Evolutionary conservation across 2,888 invertebrate genomes (phyloP), one percentile per base, ranked within the genome.

Genomic region (Dorcus parallelipipedus): DNA sequence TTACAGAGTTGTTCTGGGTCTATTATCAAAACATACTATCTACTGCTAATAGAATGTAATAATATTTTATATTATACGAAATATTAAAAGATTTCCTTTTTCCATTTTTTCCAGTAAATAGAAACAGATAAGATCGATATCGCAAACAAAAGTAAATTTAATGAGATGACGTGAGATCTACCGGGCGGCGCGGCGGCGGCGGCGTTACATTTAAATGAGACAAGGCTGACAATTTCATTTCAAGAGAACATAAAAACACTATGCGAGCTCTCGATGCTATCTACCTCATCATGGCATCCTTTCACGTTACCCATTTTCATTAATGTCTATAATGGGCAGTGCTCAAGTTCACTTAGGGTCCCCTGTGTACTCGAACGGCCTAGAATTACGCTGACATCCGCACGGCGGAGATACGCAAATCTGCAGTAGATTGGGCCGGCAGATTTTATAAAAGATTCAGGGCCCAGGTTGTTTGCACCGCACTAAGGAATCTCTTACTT

Each of bases 181-280:
- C 71, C 69, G 71, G 61, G 67, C 69, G 23, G 38, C 10, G n/a
- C 10, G n/a, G 9, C 40, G 38, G 9, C 40, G 38, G 26, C 26
- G 26, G 26, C 26, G 26, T 33, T 33, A 33, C 70, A 75, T 76
- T 76, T 71, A 73, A 76, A 76, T 75, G 75, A 73, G 73, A 73
- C 71, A 70, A 71, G 71, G 64, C 72, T 71, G 71, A 72, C 73
- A 75, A 74, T 76, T 75, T 73, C 74, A 73, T 75, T 73, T 69
- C 69, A 69, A 72, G 64, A 65, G 69, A 73, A 75, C 75, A 74
- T 74, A 75, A 76, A 75, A 76, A 76, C 73, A 74, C 74, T 73
- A 73, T 76, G 73, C 69, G 69, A 67, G 66, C 68, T 67, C 69
- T 65, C 69, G 73, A 70, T 72, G 67, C 64, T 73, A 73, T 72